Evolutionary conservation across 2,888 invertebrate genomes (phyloP), one percentile per base, ranked within the genome.

Genomic region (Ellobium chinense): DNA sequence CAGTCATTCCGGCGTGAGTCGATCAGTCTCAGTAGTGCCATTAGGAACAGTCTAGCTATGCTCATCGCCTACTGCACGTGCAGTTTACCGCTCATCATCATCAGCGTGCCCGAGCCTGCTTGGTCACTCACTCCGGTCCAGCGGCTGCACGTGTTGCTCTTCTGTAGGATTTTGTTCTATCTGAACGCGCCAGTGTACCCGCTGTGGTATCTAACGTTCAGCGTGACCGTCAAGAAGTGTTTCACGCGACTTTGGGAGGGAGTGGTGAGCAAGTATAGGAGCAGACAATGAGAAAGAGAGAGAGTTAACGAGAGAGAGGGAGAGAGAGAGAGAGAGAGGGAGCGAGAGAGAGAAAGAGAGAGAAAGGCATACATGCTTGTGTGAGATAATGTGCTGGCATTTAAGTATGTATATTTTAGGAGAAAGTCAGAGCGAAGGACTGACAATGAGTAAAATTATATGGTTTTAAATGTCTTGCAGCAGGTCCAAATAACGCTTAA

Each of bases 1-100:
- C 89, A 90, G 80, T 87, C 87, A 12, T 79, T 90, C 34, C 78
- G 87, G 36, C 72, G 89, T 56, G 91, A 91, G 66, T 70, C 89
- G 9, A 84, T 88, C 18, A 89, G 89, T 36, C 84, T 90, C 18
- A 88, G 88, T 65, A 88, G 86, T 58, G 91, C 91, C 21, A 89
- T 91, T 58, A 88, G 87, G 56, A 92, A 92, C 85, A 89, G 90
- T 68, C 76, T 92, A 31, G 88, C 90, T 7, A 92, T 92, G 91
- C 72, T 92, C 65, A 77, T 83, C 1, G 88, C 88, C 1, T 91
- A 87, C 83, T 73, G 89, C 18, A 74, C 87, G 5, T 91, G 88
- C 72, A 90, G 91, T 0, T 27, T 90, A 21, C 91, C 92, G 0
- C 81, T 91, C 80, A 86, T 91, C 73, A 77, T 91, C 54, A 87